Conservation (phyloP, 2,113 vertebrate genomes). For the Thinocorus orbignyianus region DNA sequence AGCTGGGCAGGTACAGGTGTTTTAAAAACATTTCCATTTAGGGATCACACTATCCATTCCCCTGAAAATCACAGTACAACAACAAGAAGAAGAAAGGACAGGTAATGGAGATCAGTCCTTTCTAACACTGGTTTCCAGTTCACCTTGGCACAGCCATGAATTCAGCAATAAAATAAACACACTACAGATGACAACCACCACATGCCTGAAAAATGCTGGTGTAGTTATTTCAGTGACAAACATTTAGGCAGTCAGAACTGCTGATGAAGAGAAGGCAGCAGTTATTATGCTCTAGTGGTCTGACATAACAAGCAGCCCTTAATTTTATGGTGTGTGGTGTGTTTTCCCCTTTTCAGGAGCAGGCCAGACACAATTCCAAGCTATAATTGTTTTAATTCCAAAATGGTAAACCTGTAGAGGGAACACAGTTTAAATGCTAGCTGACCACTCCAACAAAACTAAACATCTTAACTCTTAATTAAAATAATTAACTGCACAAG, state of each 20-base stretch:
- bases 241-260: neutral
- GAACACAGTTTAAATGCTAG: neutral
- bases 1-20: neutral
- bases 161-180: neutral
- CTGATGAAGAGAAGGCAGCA: neutral
- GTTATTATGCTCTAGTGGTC: neutral
- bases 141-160: neutral
- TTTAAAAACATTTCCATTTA: neutral
- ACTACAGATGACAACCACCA: neutral
- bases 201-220: neutral
- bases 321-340: neutral
- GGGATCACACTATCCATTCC: neutral
- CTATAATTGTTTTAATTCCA: neutral
- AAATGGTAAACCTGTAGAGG: neutral
- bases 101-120: accelerated
- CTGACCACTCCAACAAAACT: neutral
- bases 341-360: neutral
- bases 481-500: neutral
- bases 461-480: neutral
- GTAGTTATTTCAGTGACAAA: neutral
- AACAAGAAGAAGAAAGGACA: neutral
- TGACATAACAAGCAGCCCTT: neutral
- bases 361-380: neutral
- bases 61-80: neutral
- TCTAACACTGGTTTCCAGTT: neutral